These are phyloP conservation scores for Nephrotoma guestfalica DNA, from an alignment of 2,888 invertebrate species.

Conservation along the genomic window DNA sequence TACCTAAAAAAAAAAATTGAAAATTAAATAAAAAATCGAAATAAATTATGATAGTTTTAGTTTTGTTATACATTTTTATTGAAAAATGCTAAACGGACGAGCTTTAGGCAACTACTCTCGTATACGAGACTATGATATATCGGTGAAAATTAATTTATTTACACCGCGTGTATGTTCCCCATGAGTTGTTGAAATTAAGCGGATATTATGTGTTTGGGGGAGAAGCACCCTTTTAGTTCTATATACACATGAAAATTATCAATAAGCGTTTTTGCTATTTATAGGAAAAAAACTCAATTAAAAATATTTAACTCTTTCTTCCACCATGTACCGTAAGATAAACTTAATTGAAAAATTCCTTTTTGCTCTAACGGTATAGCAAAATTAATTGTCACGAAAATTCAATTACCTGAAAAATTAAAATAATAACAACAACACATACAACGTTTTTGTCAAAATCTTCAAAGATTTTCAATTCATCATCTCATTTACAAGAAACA, in stretches of 20 bases:
- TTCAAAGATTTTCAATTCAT: not conserved
- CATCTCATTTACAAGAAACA: not conserved
- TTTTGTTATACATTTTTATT: not conserved
- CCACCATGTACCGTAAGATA: not conserved
- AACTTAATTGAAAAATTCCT: not conserved
- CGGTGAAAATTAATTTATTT: not conserved
- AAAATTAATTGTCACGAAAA: not conserved
- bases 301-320: not conserved
- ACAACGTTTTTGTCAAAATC: not conserved
- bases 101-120: not conserved
- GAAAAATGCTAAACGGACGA: not conserved
- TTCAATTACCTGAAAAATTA: not conserved
- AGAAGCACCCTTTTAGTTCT: not conserved
- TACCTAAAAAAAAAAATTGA: not conserved
- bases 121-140: not conserved
- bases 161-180: not conserved
- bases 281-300: not conserved
- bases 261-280: not conserved
- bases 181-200: not conserved
- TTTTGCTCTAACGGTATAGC: not conserved
- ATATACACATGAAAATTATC: not conserved
- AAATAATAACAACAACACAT: not conserved
- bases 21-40: not conserved
- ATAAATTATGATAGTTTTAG: not conserved
- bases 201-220: not conserved